Evolutionary conservation across 2,888 invertebrate genomes (phyloP).

Genomic region (Lycocerus yunnanus): DNA sequence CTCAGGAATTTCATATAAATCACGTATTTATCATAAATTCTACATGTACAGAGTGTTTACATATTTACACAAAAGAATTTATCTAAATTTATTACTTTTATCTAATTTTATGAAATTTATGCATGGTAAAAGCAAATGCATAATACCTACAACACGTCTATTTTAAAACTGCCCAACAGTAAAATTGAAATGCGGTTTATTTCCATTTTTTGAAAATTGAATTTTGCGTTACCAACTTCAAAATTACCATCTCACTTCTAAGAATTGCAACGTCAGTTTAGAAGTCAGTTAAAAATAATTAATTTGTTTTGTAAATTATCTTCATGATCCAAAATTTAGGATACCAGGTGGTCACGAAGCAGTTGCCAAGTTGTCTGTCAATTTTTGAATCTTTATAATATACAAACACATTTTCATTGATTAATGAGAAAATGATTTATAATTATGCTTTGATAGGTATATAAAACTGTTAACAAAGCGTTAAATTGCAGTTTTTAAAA

Average conservation of each 20-base stretch:
- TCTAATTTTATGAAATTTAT: not conserved
- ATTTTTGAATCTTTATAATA: not conserved
- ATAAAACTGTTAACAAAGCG: not conserved
- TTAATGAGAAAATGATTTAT: not conserved
- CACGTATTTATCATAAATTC: conserved; percentile 12
- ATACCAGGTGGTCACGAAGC: not conserved
- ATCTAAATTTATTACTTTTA: not conserved
- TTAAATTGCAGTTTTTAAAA: too few species aligned
- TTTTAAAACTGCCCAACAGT: too few species aligned
- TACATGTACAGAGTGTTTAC: not conserved
- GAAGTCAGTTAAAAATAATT: not conserved
- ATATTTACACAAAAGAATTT: not conserved
- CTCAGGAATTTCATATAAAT: conserved; percentile 17
- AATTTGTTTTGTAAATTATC: not conserved
- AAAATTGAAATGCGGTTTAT: not conserved
- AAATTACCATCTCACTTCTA: not conserved
- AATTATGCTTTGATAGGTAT: not conserved
- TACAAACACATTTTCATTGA: not conserved
- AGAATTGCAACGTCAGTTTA: not conserved
- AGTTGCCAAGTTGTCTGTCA: not conserved
- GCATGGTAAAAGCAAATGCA: not conserved
- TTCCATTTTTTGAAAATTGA: not conserved
- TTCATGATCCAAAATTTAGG: not conserved
- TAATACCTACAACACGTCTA: too few species aligned
- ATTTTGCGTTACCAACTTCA: not conserved